Percentiles rank a stretch among this genome's conserved stretches.
These are phyloP conservation scores for Geopemphigus sp. DNA, from an alignment of 1,140 invertebrate species.

Conservation along the genomic window DNA sequence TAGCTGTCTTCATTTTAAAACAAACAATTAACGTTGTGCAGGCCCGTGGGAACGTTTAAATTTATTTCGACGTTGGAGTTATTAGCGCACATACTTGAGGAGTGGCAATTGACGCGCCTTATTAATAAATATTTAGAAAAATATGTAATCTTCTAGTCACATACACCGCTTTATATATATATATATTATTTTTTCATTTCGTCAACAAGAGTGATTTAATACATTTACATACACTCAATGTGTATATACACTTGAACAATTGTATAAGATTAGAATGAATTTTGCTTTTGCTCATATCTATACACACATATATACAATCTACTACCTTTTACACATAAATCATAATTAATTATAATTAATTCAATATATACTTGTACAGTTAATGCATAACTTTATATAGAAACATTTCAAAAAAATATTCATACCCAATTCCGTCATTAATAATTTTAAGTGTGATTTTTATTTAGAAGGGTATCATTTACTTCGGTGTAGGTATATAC, in stretches of 20 bases:
- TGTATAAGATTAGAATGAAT: not conserved
- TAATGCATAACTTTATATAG: too few relatives aligned
- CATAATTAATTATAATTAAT: not conserved
- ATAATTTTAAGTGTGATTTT: not conserved
- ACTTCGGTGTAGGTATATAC: not conserved
- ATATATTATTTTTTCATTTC: not conserved
- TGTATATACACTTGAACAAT: not conserved
- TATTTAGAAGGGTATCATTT: not conserved
- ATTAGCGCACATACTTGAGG: slow-evolving; percentile 14
- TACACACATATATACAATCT: not conserved
- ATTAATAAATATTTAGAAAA: slow-evolving; percentile 17
- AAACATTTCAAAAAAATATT: too few relatives aligned
- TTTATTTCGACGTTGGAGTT: slow-evolving; percentile 3
- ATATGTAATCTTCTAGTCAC: not conserved
- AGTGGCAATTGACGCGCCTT: slow-evolving; percentile 16
- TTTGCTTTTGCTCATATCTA: not conserved
- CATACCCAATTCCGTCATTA: too few relatives aligned
- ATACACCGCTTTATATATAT: not conserved
- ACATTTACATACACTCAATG: not conserved
- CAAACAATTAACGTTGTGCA: not conserved
- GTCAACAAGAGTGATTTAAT: not conserved
- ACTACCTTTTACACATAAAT: not conserved
- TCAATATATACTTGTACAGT: not conserved
- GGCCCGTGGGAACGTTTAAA: not conserved
- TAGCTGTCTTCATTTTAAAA: slow-evolving; percentile 5